Base-by-base conservation (phyloP, 1,140 invertebrate genomes). In the Calliopsis andreniformis region DNA sequence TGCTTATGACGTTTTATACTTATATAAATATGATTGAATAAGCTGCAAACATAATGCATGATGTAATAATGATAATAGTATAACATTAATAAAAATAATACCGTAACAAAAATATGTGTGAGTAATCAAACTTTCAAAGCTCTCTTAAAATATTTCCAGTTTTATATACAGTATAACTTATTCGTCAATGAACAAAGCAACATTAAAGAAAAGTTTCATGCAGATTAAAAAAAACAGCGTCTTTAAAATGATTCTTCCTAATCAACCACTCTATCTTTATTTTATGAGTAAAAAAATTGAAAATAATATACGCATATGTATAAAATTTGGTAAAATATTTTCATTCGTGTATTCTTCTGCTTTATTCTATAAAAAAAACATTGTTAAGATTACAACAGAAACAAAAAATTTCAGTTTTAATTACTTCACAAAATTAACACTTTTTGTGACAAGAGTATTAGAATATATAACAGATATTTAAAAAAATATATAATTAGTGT, bases 401-500 rank as follows among this genome's bases (percentile, higher is more conserved):
- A 43, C 28, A 56, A 2, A 72, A n/a, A n/a, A 35, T 39, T 71
- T 1, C 32, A 16, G 12, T 56, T 39, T 30, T 4, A 35, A 35
- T 32, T 28, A 58, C 10, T 47, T 45, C 32, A 23, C 42, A 47
- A 53, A 64, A 30, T 39, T 12, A 45, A 45, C 16, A n/a, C 16
- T 30, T 3, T 42, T 67, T 68, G 32, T 56, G 56, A 68, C 43
- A 39, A 23, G 30, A 49, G 39, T 53, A 64, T 72, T 72, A 64
- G 53, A 14, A 56, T 45, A 58, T 66, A 10, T 68, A 43, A 75
- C 18, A 75, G 20, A 68, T 53, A 67, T 67, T 68, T 28, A 58
- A 64, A 71, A 64, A 72, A 68, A 56, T 75, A 75, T 58, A 76
- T 28, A 64, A 76, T 58, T 70, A 20, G 69, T 84, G 72, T 82